phyloP scores from a whole-genome alignment of 1,140 invertebrate genomes.

The Dreissena polymorpha region DNA sequence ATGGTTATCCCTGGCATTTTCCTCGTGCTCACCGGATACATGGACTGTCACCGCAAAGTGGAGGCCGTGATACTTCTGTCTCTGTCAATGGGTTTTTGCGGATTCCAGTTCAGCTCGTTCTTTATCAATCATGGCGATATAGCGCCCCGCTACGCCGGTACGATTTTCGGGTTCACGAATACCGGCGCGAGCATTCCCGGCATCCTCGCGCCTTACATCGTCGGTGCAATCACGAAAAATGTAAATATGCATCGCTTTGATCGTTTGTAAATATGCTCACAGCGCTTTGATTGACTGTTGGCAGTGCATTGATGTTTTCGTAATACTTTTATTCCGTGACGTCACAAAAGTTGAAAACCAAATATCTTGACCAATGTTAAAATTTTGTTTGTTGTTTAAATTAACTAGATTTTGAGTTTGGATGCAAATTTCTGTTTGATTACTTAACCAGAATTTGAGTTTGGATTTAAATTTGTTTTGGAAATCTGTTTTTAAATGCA shows the following conservation, averaged over 20 bases:
- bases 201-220: conserved; percentile 90
- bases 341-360: not conserved
- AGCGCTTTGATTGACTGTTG: not conserved
- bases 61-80: conserved; percentile 69
- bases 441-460: too few relatives aligned
- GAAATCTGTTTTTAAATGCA: too few relatives aligned
- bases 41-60: conserved; percentile 66
- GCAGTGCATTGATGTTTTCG: not conserved
- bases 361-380: too few relatives aligned
- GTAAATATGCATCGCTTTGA: conserved; percentile 61
- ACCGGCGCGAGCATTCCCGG: conserved; percentile 92
- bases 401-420: too few relatives aligned
- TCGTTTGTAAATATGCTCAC: too few relatives aligned
- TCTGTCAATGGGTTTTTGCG: conserved; percentile 70
- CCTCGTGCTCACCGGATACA: conserved; percentile 67
- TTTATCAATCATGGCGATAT: conserved; percentile 93
- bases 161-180: conserved; percentile 92
- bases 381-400: too few relatives aligned
- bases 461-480: too few relatives aligned
- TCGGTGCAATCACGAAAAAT: conserved; percentile 86
- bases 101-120: conserved; percentile 83
- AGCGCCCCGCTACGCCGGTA: conserved; percentile 88
- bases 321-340: not conserved
- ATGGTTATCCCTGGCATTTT: conserved; percentile 67
- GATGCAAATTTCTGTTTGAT: too few relatives aligned